Conservation (phyloP, 2,888 invertebrate species). For the Ochropacha duplaris region DNA sequence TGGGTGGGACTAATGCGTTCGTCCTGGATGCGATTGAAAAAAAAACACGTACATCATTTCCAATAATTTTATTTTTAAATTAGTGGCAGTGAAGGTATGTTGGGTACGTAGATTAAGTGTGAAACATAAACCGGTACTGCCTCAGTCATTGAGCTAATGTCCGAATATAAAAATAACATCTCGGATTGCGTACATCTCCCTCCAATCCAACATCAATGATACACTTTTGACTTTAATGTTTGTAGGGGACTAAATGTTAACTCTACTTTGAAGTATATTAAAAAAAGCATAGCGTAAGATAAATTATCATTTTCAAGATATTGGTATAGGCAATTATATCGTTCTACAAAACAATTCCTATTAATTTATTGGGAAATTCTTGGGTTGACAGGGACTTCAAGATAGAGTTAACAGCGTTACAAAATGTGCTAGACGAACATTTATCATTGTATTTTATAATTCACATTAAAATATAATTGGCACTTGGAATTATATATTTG, state of each 20-base stretch:
- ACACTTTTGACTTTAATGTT: neutral
- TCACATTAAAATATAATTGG: constrained; percentile 36
- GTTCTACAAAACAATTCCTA: neutral
- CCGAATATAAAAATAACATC: constrained; percentile 59
- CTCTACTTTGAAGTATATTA: neutral
- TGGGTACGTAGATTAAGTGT: constrained; percentile 64
- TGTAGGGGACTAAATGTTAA: neutral
- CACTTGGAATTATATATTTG: constrained; percentile 36
- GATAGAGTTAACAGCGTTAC: constrained; percentile 25
- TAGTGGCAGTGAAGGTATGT: constrained; percentile 82
- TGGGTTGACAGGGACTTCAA: constrained; percentile 22
- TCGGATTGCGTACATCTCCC: constrained; percentile 17
- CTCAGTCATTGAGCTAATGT: constrained; percentile 51
- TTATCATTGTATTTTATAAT: constrained; percentile 12
- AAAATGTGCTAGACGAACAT: neutral
- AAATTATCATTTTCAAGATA: too few species aligned
- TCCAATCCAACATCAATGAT: neutral
- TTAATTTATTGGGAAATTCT: neutral
- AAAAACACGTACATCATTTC: constrained; percentile 52
- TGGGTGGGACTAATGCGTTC: too few species aligned
- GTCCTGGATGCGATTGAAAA: too few species aligned
- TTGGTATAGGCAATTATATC: too few species aligned
- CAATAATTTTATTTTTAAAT: constrained; percentile 83
- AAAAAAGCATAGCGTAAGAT: neutral
- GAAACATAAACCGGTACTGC: constrained; percentile 69